Evolutionary conservation across 2,797 vertebrate species (phyloP), one percentile per base, ranked within the genome.

Genomic region (Vultur gryphus): DNA sequence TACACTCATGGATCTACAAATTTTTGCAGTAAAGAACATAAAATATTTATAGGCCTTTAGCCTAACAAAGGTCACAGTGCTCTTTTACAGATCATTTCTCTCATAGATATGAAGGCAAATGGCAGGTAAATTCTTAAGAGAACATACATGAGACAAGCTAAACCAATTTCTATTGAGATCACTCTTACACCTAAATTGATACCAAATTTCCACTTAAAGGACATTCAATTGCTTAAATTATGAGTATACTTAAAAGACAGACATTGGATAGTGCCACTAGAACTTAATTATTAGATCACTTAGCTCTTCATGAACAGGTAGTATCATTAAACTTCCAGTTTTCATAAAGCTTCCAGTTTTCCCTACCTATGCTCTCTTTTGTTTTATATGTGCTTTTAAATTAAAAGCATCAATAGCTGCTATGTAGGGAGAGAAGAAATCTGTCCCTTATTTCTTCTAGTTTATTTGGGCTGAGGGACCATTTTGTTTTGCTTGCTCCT

Each of bases 1-100:
- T 87, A 33, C 33, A 7, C 26, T 94, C 41, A 10, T 1, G 33
- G 44, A 82, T 77, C 84, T 84, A 90, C 66, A 78, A 37, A 83
- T 62, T 80, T 95, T 71, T 90, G 35, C 76, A 94, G 89, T 33
- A 71, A 95, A 87, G 65, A 67, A 5, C 33, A 89, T 96, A 37
- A 96, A 96, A 90, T 87, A 97, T 96, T 95, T 67, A 95, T 23
- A 83, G 55, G 33, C 61, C 85, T 91, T 89, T 54, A 95, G 66
- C 37, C 85, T 91, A 84, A 81, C 66, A 90, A 81, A 91, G 71
- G 86, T 92, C 80, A 80, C 9, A 29, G 59, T 31, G 79, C 66
- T 89, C 83, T 81, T 91, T 81, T 35, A 90, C 92, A 91, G 90
- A 88, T 64, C 31, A 70, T 76, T 94, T 88, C 82, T 92, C 79